A percentile compares a stretch with the other conserved stretches of the same genome.
Evolutionary conservation across 2,888 invertebrate species (phyloP).

Genomic region (Stenoptilia bipunctidactyla): DNA sequence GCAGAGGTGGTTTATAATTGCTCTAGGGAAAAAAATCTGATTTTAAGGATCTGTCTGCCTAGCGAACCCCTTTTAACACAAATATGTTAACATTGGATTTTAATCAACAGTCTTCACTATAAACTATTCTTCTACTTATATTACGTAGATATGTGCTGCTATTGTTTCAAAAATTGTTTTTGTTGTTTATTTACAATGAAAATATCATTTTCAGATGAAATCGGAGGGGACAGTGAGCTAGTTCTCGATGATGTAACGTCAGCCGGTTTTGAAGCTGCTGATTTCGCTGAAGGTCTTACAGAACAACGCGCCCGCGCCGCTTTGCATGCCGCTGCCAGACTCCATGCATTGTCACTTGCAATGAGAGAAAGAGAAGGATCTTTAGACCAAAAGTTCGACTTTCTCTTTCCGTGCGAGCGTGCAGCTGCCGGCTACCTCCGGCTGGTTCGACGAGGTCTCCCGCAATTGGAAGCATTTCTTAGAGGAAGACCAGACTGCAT

Average conservation of each 20-base stretch:
- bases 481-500: slow-evolving; percentile 75
- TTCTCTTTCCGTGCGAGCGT: slow-evolving; percentile 82
- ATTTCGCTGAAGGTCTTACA: slow-evolving; percentile 78
- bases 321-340: slow-evolving; percentile 76
- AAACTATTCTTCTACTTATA: no score
- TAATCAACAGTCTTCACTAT: no score
- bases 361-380: slow-evolving; percentile 58
- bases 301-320: slow-evolving; percentile 76
- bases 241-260: slow-evolving; percentile 82
- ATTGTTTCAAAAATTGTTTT: no score
- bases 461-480: slow-evolving; percentile 80
- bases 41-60: no score
- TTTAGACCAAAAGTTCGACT: slow-evolving; percentile 63
- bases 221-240: slow-evolving; percentile 71
- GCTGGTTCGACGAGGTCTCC: slow-evolving; percentile 81
- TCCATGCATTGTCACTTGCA: slow-evolving; percentile 80
- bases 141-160: no score
- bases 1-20: no score
- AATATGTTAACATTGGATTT: no score
- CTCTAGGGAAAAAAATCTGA: no score
- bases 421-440: slow-evolving; percentile 86
- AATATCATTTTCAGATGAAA: slow-evolving; percentile 52
- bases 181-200: no score
- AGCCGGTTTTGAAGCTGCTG: slow-evolving; percentile 74
- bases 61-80: no score